Evolutionary conservation across 1,140 invertebrate genomes (phyloP).

Genomic region (Dryas iulia): DNA sequence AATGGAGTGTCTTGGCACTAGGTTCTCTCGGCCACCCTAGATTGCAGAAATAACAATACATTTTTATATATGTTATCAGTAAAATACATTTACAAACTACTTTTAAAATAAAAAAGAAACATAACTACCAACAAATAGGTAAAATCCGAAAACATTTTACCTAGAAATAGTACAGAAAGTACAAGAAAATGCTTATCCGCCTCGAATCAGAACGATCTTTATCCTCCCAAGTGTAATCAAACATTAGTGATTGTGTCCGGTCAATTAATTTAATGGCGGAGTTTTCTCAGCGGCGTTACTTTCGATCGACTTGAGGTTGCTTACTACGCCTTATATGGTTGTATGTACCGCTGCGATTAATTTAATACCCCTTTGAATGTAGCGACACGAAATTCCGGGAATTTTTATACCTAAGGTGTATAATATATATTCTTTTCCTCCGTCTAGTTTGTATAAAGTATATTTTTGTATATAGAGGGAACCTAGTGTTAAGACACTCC

Average conservation of each 20-base stretch:
- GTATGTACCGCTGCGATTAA: conserved; percentile 27
- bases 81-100: too few species aligned
- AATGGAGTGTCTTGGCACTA: background rate
- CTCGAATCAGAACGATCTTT: background rate
- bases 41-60: too few species aligned
- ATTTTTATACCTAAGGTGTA: background rate
- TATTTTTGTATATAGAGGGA: too few species aligned
- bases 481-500: background rate
- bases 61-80: too few species aligned
- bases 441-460: too few species aligned
- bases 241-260: conserved; percentile 28
- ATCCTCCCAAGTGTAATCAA: background rate
- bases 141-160: background rate
- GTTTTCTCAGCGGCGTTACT: conserved; percentile 33
- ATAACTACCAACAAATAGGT: background rate
- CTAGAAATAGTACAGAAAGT: background rate
- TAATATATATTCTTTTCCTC: too few species aligned
- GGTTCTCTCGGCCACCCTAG: too few species aligned
- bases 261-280: conserved; percentile 30
- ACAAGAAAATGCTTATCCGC: background rate
- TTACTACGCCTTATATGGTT: conserved; percentile 33
- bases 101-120: background rate
- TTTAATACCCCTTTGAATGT: conserved; percentile 17
- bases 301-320: conserved; percentile 25
- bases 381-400: conserved; percentile 7